phyloP scores from a whole-genome alignment of 2,888 invertebrate genomes.

The Tachina fera region DNA sequence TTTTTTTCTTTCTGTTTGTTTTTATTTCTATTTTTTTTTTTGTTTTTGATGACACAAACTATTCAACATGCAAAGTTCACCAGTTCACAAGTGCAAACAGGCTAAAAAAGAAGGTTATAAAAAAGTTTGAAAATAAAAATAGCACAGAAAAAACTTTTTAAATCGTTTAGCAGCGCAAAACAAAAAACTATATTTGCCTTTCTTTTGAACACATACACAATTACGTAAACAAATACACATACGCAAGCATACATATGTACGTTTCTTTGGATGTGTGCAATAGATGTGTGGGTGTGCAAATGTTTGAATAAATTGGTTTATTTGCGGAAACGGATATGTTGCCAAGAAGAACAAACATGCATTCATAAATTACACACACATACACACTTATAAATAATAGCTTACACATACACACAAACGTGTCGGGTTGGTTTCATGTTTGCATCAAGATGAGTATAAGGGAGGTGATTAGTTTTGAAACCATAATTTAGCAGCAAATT shows the following conservation, averaged over 20 bases:
- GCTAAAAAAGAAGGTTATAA: slow-evolving; percentile 51
- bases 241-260: neutral
- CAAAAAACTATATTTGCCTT: slow-evolving; percentile 42
- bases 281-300: slow-evolving; percentile 23
- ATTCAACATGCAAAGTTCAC: slow-evolving; percentile 62
- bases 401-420: neutral
- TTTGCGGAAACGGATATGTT: slow-evolving; percentile 69
- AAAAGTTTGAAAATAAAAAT: slow-evolving; percentile 17
- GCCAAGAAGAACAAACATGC: slow-evolving; percentile 52
- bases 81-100: slow-evolving; percentile 62
- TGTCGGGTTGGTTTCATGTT: neutral
- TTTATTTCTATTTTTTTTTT: neutral
- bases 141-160: slow-evolving; percentile 54
- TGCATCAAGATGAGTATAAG: slow-evolving; percentile 1
- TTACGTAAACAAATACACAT: neutral
- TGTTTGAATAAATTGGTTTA: slow-evolving; percentile 68
- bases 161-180: slow-evolving; percentile 61
- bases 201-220: slow-evolving; percentile 3
- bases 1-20: neutral
- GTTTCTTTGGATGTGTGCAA: neutral
- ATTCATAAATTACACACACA: slow-evolving; percentile 46
- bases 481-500: too few species aligned
- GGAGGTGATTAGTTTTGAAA: neutral
- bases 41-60: slow-evolving; percentile 66
- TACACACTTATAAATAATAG: slow-evolving; percentile 2